Evolutionary conservation across 1,140 invertebrate species (phyloP).

Genomic region (Pseudomyrmex dendroicus): DNA sequence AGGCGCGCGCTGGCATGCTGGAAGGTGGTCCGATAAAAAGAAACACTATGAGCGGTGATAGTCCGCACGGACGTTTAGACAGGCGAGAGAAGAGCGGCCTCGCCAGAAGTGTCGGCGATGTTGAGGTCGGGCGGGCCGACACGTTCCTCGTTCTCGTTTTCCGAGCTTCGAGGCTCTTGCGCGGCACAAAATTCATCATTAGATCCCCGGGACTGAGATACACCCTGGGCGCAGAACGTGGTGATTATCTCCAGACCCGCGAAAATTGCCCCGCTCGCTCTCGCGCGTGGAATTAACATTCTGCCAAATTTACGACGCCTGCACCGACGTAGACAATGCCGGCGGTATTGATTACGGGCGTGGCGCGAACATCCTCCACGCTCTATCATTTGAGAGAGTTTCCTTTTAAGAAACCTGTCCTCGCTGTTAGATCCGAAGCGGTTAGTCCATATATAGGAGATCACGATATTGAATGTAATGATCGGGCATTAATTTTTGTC

Average conservation of each 20-base stretch:
- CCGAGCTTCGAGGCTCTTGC: conserved; percentile 24
- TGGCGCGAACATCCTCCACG: conserved; percentile 39
- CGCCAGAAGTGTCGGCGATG: conserved; percentile 61
- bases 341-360: conserved; percentile 69
- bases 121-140: conserved; percentile 64
- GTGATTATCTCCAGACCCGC: conserved; percentile 68
- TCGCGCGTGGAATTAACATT: conserved; percentile 68
- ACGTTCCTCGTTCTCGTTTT: conserved; percentile 62
- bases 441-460: neutral
- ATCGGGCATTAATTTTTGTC: conserved; percentile 6
- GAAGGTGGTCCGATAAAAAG: conserved; percentile 54
- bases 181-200: conserved; percentile 64
- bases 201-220: conserved; percentile 39
- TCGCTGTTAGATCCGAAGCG: neutral
- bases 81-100: conserved; percentile 62
- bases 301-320: conserved; percentile 71
- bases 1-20: conserved; percentile 2
- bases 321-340: conserved; percentile 67
- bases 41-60: conserved; percentile 41
- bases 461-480: neutral
- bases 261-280: conserved; percentile 65
- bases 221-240: conserved; percentile 51
- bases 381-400: conserved; percentile 20
- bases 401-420: neutral
- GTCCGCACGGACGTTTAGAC: conserved; percentile 49